A percentile compares a stretch with the other conserved stretches of the same genome.
phyloP scores from a whole-genome alignment of 2,797 vertebrate species.

The Lophotriccus pileatus region DNA sequence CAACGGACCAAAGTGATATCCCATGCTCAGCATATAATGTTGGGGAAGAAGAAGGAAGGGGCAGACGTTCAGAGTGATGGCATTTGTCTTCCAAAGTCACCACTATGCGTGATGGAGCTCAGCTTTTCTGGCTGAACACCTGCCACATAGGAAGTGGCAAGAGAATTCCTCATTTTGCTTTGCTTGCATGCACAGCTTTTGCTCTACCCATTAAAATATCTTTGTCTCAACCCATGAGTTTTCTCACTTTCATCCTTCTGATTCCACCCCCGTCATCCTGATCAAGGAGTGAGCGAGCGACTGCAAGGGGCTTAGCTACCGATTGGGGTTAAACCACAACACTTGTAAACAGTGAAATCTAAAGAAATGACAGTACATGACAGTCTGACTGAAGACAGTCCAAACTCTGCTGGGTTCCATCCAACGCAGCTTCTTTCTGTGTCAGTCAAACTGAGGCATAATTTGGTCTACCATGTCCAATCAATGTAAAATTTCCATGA shows the following conservation, averaged over 20 bases:
- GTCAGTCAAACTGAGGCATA: not conserved
- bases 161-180: not conserved
- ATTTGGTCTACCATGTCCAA: not conserved
- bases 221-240: not conserved
- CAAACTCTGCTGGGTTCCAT: not conserved
- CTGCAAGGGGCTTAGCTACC: not conserved
- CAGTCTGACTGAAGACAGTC: not conserved
- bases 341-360: not conserved
- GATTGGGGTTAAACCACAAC: not conserved
- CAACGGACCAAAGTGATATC: not conserved
- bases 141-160: not conserved
- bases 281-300: not conserved
- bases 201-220: not conserved
- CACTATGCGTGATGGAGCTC: fast-evolving
- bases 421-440: not conserved
- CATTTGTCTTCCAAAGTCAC: not conserved
- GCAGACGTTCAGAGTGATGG: not conserved
- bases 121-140: not conserved
- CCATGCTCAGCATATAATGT: not conserved
- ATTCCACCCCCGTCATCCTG: not conserved
- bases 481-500: not conserved
- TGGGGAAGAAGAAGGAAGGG: not conserved
- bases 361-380: not conserved
- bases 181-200: not conserved
- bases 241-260: not conserved